These are phyloP conservation scores for Syngnathus typhle DNA, from an alignment of 2,113 vertebrate genomes.

Conservation along the genomic window DNA sequence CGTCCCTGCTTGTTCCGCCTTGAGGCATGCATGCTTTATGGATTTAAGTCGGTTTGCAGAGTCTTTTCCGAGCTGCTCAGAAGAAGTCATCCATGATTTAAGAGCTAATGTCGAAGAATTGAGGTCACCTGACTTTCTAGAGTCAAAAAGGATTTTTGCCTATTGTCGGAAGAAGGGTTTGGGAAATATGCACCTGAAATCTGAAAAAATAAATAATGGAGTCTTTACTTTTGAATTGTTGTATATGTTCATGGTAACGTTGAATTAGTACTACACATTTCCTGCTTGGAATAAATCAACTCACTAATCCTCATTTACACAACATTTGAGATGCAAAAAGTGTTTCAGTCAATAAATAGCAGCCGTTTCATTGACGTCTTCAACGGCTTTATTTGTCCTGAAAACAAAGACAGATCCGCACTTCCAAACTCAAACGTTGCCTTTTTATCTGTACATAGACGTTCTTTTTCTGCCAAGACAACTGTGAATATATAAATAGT, in stretches of 20 bases:
- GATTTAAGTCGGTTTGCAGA: neutral
- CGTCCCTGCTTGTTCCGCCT: neutral
- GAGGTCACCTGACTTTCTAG: conserved; percentile 1
- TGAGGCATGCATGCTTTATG: neutral
- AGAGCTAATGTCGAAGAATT: conserved; percentile 6
- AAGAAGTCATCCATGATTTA: conserved; percentile 7
- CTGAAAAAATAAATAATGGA: neutral
- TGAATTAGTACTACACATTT: too few relatives aligned
- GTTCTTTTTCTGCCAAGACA: conserved; percentile 18
- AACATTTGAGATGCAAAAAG: neutral
- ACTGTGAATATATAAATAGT: conserved; percentile 35
- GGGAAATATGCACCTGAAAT: neutral
- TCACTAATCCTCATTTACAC: neutral
- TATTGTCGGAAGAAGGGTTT: neutral
- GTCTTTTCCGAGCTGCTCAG: conserved; percentile 6
- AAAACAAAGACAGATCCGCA: conserved; percentile 2
- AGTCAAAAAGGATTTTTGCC: neutral
- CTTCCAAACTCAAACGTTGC: neutral
- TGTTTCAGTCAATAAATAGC: neutral
- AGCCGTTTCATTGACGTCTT: neutral
- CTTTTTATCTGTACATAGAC: conserved; percentile 1
- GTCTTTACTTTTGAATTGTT: neutral
- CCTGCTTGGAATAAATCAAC: too few relatives aligned
- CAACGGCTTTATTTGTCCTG: conserved; percentile 2
- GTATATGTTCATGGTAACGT: too few relatives aligned